Evolutionary conservation across 2,113 vertebrate species (phyloP).

Genomic region (Leptobrachium leishanense): DNA sequence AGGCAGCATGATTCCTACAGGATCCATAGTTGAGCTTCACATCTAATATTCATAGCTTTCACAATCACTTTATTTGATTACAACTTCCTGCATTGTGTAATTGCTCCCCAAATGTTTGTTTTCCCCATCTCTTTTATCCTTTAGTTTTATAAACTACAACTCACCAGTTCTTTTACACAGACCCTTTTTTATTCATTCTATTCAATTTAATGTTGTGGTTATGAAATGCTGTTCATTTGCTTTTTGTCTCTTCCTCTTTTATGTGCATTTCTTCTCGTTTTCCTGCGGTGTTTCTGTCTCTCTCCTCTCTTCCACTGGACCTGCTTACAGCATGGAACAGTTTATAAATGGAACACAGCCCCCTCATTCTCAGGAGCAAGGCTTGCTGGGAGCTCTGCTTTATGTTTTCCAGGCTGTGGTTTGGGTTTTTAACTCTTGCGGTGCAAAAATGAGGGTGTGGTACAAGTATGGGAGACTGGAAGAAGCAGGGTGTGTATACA

Average conservation of each 20-base stretch:
- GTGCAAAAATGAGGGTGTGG: not conserved
- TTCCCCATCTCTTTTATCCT: not conserved
- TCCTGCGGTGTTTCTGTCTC: not conserved
- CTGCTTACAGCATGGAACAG: constrained; percentile 70
- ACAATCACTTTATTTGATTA: not conserved
- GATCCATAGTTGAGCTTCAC: too few relatives aligned
- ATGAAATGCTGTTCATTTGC: not conserved
- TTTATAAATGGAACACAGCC: constrained; percentile 74
- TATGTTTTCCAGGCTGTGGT: constrained; percentile 40
- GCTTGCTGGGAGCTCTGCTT: constrained; percentile 16
- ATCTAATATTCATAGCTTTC: too few relatives aligned
- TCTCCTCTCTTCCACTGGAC: constrained; percentile 61
- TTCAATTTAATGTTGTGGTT: too few relatives aligned
- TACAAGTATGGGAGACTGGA: not conserved
- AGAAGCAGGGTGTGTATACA: constrained; percentile 2
- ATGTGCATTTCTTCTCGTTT: not conserved
- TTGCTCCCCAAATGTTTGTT: not conserved
- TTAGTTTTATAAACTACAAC: not conserved
- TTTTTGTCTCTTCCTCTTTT: not conserved
- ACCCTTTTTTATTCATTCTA: too few relatives aligned
- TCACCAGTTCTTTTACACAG: too few relatives aligned
- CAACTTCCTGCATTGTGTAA: too few relatives aligned
- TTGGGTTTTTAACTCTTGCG: not conserved
- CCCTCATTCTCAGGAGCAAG: constrained; percentile 64
- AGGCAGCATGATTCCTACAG: not conserved